Base-by-base conservation (phyloP, 1,140 invertebrate genomes). In the Daktulosphaira vitifoliae region DNA sequence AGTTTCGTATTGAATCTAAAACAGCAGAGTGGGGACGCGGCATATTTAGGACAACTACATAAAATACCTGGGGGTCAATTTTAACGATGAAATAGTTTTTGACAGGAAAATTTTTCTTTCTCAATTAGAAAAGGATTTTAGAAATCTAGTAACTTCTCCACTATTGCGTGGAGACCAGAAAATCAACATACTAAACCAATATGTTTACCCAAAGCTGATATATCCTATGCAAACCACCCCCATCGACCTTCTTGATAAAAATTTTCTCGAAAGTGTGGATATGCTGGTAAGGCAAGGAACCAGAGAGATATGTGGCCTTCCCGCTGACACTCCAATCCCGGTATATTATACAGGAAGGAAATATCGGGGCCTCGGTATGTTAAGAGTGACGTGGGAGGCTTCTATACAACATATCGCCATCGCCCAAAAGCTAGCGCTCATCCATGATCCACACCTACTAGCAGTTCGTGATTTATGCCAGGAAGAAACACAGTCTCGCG, bases 221-320 rank as follows among this genome's bases (percentile, higher is more conserved):
- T n/a, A 44, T 44, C 39, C n/a, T 44, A 11, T 44, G n/a, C 39
- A 44, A n/a, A 44, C 39, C n/a, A 44, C 39, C 7, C n/a, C 44
- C n/a, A 22, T 29, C 18, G 51, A 29, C 37, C 13, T 53, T 25
- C 23, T 53, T 16, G 51, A 53, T n/a, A 15, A 53, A 8, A 53
- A 53, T 20, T 53, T 53, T 13, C n/a, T 53, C 15, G 51, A 53
- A 16, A 2, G 26, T 5, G 51, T 29, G 26, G 51, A 53, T 29
- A 33, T 38, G 37, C n/a, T 53, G n/a, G 37, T 53, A n/a, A 53
- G 51, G 22, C 51, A 51, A 51, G 49, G 49, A 25, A 29, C 26
- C 16, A 29, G 51, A 3, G 51, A 53, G 37, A 29, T 53, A n/a
- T 33, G 26, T 29, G 51, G 51, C 51, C 23, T 53, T 29, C 51